Evolutionary conservation across 2,797 vertebrate species (phyloP).

Genomic region (Parauchenoglanis ngamensis): DNA sequence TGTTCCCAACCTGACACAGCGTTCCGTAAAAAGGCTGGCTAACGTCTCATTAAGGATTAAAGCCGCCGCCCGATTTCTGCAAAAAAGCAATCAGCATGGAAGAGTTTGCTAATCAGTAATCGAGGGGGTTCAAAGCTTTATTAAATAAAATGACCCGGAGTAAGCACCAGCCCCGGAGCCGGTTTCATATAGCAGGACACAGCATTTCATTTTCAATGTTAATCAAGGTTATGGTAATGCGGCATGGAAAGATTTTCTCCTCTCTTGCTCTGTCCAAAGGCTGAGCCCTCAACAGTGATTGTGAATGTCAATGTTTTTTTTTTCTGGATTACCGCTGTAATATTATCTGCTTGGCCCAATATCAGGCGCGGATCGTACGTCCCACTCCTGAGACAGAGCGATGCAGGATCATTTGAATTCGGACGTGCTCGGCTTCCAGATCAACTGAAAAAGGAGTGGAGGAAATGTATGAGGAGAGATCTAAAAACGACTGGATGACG

Average conservation of each 20-base stretch:
- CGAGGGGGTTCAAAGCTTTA: slow-evolving; percentile 59
- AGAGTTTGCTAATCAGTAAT: slow-evolving; percentile 57
- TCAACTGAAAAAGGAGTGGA: not conserved
- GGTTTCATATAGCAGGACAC: slow-evolving; percentile 51
- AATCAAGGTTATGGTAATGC: slow-evolving; percentile 61
- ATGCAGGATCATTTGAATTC: slow-evolving; percentile 37
- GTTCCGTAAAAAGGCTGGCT: slow-evolving; percentile 47
- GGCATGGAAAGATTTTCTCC: slow-evolving; percentile 22
- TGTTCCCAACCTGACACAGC: slow-evolving; percentile 36
- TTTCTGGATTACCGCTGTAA: slow-evolving; percentile 41
- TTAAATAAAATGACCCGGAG: slow-evolving; percentile 60
- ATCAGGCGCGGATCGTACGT: slow-evolving; percentile 26
- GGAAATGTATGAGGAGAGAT: slow-evolving; percentile 10
- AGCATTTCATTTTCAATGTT: slow-evolving; percentile 52
- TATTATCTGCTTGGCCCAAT: slow-evolving; percentile 43
- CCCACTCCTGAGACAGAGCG: slow-evolving; percentile 37
- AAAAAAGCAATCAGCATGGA: slow-evolving; percentile 52
- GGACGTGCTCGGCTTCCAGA: slow-evolving; percentile 35
- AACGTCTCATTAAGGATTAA: slow-evolving; percentile 61
- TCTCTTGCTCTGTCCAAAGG: slow-evolving; percentile 7
- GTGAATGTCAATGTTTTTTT: slow-evolving; percentile 1
- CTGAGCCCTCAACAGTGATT: slow-evolving; percentile 37
- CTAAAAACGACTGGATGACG: not conserved
- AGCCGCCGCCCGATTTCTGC: slow-evolving; percentile 47
- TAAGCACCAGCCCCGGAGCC: slow-evolving; percentile 39